Conservation (phyloP, 2,797 vertebrate species). For the Diplodus sargus region DNA sequence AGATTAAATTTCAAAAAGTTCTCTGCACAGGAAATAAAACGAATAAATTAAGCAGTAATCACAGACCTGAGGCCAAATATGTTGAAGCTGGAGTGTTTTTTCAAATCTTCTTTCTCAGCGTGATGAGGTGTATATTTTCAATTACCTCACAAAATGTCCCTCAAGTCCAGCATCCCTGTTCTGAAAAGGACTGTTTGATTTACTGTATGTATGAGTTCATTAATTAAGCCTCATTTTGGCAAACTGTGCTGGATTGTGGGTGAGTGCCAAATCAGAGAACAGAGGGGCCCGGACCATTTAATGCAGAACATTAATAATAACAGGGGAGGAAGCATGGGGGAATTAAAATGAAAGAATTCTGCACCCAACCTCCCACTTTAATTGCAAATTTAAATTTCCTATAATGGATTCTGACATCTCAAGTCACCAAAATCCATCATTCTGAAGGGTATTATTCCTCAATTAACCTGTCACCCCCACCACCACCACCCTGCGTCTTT, state of each 20-base stretch:
- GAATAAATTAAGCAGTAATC: neutral
- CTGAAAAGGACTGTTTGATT: constrained; percentile 61
- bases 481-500: constrained; percentile 77
- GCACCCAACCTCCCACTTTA: constrained; percentile 84
- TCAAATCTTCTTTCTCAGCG: constrained; percentile 18
- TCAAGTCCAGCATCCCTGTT: constrained; percentile 43
- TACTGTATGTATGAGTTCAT: constrained; percentile 73
- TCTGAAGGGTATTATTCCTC: constrained; percentile 90
- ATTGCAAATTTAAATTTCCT: constrained; percentile 89
- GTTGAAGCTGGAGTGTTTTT: constrained; percentile 5
- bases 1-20: constrained; percentile 46
- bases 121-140: constrained; percentile 49
- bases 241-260: constrained; percentile 63
- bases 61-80: constrained; percentile 18
- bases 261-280: constrained; percentile 71
- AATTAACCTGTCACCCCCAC: constrained; percentile 88
- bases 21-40: neutral
- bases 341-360: constrained; percentile 84
- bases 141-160: constrained; percentile 56
- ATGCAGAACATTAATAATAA: constrained; percentile 84
- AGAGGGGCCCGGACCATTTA: constrained; percentile 73
- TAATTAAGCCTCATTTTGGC: constrained; percentile 81
- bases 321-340: constrained; percentile 69
- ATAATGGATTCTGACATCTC: constrained; percentile 90
- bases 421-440: constrained; percentile 91